phyloP scores from a whole-genome alignment of 2,797 vertebrate species.

The Centropyge bicolor region DNA sequence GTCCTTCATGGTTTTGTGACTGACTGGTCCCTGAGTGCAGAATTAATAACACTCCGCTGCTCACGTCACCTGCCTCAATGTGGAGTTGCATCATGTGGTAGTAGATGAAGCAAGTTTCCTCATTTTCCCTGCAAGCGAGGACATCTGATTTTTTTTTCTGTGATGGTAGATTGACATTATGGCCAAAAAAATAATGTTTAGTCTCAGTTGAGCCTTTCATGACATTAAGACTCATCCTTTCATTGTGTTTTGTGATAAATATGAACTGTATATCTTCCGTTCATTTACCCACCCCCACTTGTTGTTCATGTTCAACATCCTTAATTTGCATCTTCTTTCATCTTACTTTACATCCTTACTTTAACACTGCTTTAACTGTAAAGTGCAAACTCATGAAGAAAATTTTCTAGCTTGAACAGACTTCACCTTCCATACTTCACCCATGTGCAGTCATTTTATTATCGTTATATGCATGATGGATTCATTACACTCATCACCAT shows the following conservation, averaged over 20 bases:
- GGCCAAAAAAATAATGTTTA: background rate
- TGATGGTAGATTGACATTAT: slow-evolving; percentile 1
- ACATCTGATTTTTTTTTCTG: background rate
- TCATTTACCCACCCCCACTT: too few species aligned
- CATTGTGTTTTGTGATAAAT: too few species aligned
- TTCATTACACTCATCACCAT: background rate
- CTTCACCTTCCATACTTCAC: background rate
- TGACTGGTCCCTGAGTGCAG: slow-evolving; percentile 19
- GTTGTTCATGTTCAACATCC: too few species aligned
- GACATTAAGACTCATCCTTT: too few species aligned
- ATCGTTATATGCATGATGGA: background rate
- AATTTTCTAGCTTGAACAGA: background rate
- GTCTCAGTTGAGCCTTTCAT: background rate
- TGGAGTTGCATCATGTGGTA: background rate
- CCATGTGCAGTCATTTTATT: background rate
- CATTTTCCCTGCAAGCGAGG: background rate
- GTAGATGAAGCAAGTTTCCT: background rate
- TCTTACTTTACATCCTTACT: too few species aligned
- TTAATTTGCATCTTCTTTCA: too few species aligned
- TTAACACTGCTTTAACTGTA: too few species aligned
- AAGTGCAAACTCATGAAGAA: background rate
- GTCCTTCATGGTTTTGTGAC: slow-evolving; percentile 28
- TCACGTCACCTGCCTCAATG: slow-evolving; percentile 6
- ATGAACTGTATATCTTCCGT: too few species aligned
- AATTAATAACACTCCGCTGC: slow-evolving; percentile 24